Evolutionary conservation across 2,888 invertebrate species (phyloP), one percentile per base, ranked within the genome.

Genomic region (Cheilosia vulpina): DNA sequence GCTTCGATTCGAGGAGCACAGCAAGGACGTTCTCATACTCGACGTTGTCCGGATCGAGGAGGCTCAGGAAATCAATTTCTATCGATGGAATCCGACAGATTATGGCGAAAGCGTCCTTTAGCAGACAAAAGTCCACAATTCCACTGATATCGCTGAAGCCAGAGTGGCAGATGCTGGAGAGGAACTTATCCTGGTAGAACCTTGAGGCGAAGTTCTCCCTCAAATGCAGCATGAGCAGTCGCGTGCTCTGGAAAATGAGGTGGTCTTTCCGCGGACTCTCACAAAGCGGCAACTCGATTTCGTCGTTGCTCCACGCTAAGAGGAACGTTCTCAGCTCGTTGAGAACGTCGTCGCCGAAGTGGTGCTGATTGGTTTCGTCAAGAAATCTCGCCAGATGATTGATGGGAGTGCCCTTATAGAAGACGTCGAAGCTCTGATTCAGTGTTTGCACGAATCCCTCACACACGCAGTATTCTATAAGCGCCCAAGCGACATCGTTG

Each of bases 321-420:
- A 90, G 88, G 84, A 90, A 91, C 41, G 90, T 77, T 3, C 90
- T 89, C 41, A 92, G 80, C 50, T 94, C 93, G 71, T 91, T 89
- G 58, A 93, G 91, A 68, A 91, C 88, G 9, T 93, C 93, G 0
- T 92, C 90, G 60, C 93, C 93, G 80, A 94, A 94, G 27, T 91
- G 90, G 43, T 92, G 92, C 62, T 93, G 90, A 11, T 93, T 92
- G 45, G 94, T 94, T 76, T 94, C 93, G 62, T 93, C 91, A 0
- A 95, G 92, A 88, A 95, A 95, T 19, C 94, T 93, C 24, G 94
- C 94, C 0, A 95, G 93, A 50, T 93, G 89, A 4, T 93, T 93
- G 11, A 96, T 91, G 0, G 95, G 94, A 90, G 94, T 95, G 24
- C 95, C 94, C 88, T 95, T 94, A 91, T 96, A 94, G 90, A 96